These are phyloP conservation scores for Cephalopachus bancanus DNA, from an alignment of 2,797 vertebrate species.

Conservation along the genomic window DNA sequence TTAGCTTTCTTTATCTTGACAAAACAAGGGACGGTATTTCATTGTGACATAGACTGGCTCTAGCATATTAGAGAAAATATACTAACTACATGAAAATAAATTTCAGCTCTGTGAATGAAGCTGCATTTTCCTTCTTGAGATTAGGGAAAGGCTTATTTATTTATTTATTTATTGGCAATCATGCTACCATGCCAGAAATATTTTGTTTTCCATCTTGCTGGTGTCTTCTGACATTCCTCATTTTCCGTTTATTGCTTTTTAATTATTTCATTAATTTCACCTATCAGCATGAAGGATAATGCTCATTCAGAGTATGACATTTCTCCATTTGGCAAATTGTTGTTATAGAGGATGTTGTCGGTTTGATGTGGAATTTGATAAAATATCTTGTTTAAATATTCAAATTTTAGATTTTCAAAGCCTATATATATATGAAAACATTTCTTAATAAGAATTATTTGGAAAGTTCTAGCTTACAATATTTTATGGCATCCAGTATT, in stretches of 20 bases:
- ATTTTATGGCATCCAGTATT: constrained; percentile 35
- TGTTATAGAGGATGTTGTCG: constrained; percentile 59
- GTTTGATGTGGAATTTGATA: constrained; percentile 79
- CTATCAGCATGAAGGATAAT: constrained; percentile 68
- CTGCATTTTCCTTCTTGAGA: constrained; percentile 14
- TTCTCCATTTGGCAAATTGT: constrained; percentile 76
- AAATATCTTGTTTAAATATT: constrained; percentile 72
- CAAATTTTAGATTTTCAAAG: constrained; percentile 70
- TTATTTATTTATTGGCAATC: not conserved
- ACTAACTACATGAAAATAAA: not conserved
- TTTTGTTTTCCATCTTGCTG: constrained; percentile 75
- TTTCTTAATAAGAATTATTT: constrained; percentile 64
- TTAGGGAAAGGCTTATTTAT: not conserved
- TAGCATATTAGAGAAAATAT: constrained; percentile 3
- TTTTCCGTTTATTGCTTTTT: constrained; percentile 84
- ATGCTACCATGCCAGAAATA: constrained; percentile 58
- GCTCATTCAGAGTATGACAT: constrained; percentile 69
- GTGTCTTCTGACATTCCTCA: constrained; percentile 72
- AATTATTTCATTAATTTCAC: constrained; percentile 86
- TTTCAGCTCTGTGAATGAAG: not conserved
- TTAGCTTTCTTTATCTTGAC: not conserved
- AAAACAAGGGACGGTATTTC: not conserved
- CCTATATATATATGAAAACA: constrained; percentile 58
- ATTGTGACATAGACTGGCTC: not conserved
- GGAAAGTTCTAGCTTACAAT: constrained; percentile 6